These are phyloP conservation scores for Asbolus verrucosus DNA, from an alignment of 1,140 invertebrate genomes.

Conservation along the genomic window DNA sequence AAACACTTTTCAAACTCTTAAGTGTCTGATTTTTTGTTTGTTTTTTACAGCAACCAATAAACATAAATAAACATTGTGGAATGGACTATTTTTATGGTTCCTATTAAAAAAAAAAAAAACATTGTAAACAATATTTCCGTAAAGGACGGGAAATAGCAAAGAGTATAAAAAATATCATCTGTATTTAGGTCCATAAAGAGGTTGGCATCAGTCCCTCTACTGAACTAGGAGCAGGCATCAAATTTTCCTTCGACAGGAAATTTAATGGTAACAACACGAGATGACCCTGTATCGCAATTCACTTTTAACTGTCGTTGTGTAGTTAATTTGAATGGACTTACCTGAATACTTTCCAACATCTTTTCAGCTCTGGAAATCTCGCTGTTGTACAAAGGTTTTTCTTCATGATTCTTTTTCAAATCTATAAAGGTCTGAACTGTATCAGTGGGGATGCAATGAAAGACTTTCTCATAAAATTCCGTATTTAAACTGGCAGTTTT, in stretches of 20 bases:
- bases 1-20: no score
- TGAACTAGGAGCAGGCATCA: slow-evolving; percentile 82
- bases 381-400: slow-evolving; percentile 72
- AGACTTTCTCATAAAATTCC: slow-evolving; percentile 88
- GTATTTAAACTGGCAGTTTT: slow-evolving; percentile 84
- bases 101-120: no score
- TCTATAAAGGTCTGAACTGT: slow-evolving; percentile 79
- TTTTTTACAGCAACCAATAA: no score
- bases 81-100: no score
- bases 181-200: slow-evolving; percentile 77
- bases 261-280: slow-evolving; percentile 88
- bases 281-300: slow-evolving; percentile 75
- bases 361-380: slow-evolving; percentile 78
- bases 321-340: slow-evolving; percentile 60
- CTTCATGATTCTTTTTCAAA: slow-evolving; percentile 79
- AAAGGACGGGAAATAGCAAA: no score
- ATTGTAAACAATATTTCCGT: no score
- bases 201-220: slow-evolving; percentile 89
- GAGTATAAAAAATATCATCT: slow-evolving; percentile 40
- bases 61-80: no score
- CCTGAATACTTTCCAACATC: slow-evolving; percentile 78
- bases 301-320: neutral
- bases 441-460: slow-evolving; percentile 87
- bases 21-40: no score
- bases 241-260: slow-evolving; percentile 85